Percentiles rank a stretch among this genome's conserved stretches.
phyloP scores from a whole-genome alignment of 2,888 invertebrate species.

The Odiellus spinosus region DNA sequence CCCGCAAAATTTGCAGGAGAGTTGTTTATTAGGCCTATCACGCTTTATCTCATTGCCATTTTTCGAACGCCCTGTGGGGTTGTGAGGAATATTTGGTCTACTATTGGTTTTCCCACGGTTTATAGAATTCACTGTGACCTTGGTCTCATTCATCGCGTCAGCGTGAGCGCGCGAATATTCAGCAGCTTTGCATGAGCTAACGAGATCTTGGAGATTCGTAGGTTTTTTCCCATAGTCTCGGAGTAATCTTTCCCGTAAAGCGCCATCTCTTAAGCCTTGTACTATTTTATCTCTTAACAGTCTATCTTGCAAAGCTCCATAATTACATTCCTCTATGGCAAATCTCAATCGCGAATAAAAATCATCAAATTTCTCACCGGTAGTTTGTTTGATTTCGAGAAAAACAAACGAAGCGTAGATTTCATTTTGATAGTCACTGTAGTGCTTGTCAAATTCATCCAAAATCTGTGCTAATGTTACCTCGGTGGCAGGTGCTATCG shows the following conservation, averaged over 20 bases:
- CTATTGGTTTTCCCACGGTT: not conserved
- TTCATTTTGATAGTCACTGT: not conserved
- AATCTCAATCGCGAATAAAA: not conserved
- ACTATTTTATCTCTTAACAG: slow-evolving; percentile 4
- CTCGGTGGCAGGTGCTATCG: too few species aligned
- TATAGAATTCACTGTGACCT: not conserved
- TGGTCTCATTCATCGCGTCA: slow-evolving; percentile 2
- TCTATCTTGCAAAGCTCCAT: not conserved
- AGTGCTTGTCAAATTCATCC: not conserved
- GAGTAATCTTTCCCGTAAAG: slow-evolving; percentile 1
- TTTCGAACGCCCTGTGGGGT: not conserved
- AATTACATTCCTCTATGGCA: slow-evolving; percentile 5
- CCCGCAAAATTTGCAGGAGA: slow-evolving; percentile 2
- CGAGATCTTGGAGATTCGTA: not conserved
- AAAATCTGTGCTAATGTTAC: slow-evolving; percentile 1
- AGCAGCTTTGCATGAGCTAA: slow-evolving; percentile 2
- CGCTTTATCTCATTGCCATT: not conserved
- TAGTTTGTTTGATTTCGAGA: not conserved
- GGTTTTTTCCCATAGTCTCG: slow-evolving; percentile 1
- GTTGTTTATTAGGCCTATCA: not conserved
- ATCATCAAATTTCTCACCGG: not conserved
- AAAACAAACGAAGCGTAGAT: not conserved
- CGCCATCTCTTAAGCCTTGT: slow-evolving; percentile 4
- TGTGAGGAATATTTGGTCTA: not conserved
- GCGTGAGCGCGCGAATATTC: slow-evolving; percentile 3